Percentiles rank a stretch among this genome's conserved stretches.
Conservation (phyloP, 2,888 invertebrate species). For the Brenthis ino region DNA sequence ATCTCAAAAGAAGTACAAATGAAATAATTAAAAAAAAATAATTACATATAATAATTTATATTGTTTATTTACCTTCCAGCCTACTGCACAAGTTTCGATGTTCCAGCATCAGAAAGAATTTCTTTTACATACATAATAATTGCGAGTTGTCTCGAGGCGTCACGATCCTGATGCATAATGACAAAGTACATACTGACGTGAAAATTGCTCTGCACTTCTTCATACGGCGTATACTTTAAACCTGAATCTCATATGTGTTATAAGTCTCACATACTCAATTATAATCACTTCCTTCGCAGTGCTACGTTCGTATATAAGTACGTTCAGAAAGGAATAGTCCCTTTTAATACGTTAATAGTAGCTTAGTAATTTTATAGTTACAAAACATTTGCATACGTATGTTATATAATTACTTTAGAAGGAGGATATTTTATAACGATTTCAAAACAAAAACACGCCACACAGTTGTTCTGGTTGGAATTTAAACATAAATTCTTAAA, state of each 20-base stretch:
- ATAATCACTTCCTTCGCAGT: constrained; percentile 21
- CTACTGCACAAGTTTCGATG: constrained; percentile 58
- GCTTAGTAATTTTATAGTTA: too few relatives aligned
- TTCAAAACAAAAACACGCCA: constrained; percentile 5
- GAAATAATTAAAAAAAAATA: too few relatives aligned
- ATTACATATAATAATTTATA: too few relatives aligned
- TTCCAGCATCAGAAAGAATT: constrained; percentile 70
- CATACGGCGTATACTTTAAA: constrained; percentile 45
- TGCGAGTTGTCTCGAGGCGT: constrained; percentile 81
- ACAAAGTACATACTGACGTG: constrained; percentile 81
- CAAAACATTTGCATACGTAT: too few relatives aligned
- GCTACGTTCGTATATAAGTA: neutral
- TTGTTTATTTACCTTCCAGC: constrained; percentile 1
- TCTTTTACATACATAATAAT: constrained; percentile 82
- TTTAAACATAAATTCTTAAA: constrained; percentile 34
- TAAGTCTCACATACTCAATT: constrained; percentile 28
- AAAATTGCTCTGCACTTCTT: constrained; percentile 74
- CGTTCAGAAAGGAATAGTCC: neutral
- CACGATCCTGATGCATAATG: constrained; percentile 81
- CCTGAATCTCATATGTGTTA: constrained; percentile 26
- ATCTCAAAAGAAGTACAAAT: too few relatives aligned
- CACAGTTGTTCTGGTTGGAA: constrained; percentile 1
- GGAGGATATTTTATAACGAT: neutral
- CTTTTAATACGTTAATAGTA: too few relatives aligned
- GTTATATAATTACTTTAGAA: too few relatives aligned